Evolutionary conservation across 1,140 invertebrate species (phyloP).

Genomic region (Grapholita molesta): DNA sequence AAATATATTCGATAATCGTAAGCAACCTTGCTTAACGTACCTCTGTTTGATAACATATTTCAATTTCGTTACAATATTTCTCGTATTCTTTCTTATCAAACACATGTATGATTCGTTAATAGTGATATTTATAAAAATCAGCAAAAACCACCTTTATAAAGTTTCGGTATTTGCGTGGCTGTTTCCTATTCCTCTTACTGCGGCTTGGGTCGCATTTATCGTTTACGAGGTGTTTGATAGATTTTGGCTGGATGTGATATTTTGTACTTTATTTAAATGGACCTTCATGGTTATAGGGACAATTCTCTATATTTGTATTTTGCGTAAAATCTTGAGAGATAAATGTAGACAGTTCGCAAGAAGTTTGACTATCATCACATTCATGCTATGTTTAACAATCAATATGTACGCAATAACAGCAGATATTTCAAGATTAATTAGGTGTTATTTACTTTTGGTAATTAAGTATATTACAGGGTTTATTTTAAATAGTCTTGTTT

Average conservation of each 20-base stretch:
- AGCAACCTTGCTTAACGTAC: slow-evolving; percentile 25
- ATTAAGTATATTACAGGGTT: slow-evolving; percentile 54
- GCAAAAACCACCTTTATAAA: slow-evolving; percentile 45
- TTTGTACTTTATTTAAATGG: slow-evolving; percentile 53
- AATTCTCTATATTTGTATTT: slow-evolving; percentile 42
- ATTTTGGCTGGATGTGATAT: slow-evolving; percentile 44
- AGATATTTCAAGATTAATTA: slow-evolving; percentile 52
- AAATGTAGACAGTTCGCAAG: slow-evolving; percentile 56
- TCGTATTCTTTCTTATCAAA: slow-evolving; percentile 62
- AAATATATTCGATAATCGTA: slow-evolving; percentile 12
- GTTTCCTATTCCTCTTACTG: slow-evolving; percentile 46
- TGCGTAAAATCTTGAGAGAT: slow-evolving; percentile 53
- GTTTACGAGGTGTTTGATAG: slow-evolving; percentile 26
- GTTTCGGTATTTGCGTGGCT: slow-evolving; percentile 52
- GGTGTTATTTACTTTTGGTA: slow-evolving; percentile 40
- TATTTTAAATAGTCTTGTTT: slow-evolving; percentile 48
- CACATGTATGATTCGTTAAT: slow-evolving; percentile 68
- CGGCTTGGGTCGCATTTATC: slow-evolving; percentile 32
- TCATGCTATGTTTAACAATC: slow-evolving; percentile 58
- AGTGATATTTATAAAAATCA: slow-evolving; percentile 58
- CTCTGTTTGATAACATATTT: slow-evolving; percentile 46
- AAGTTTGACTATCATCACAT: slow-evolving; percentile 55
- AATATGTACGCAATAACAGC: slow-evolving; percentile 60
- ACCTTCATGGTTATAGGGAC: slow-evolving; percentile 57
- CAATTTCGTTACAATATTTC: slow-evolving; percentile 56